A percentile compares a stretch with the other conserved stretches of the same genome.
Conservation (phyloP, 2,888 invertebrate genomes). For the Drosophila cognata region DNA sequence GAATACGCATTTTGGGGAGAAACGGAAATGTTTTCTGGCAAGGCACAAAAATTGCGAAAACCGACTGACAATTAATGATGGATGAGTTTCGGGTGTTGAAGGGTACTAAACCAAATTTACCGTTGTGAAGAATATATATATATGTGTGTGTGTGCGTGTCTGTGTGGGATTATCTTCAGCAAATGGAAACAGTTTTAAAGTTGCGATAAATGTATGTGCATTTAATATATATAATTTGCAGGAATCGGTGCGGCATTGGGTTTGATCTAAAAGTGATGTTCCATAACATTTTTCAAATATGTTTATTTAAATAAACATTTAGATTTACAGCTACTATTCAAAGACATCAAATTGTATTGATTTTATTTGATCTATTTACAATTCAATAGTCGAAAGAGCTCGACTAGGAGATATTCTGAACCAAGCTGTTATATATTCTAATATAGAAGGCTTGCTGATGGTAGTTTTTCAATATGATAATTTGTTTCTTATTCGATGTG, state of each 20-base stretch:
- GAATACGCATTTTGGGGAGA: background rate
- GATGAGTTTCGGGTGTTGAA: slow-evolving; percentile 66
- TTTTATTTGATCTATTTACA: background rate
- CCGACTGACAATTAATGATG: slow-evolving; percentile 78
- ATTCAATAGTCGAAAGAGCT: background rate
- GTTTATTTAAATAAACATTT: background rate
- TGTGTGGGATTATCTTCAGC: slow-evolving; percentile 26
- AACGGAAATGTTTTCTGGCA: slow-evolving; percentile 9
- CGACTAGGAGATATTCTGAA: background rate
- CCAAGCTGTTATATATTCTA: background rate
- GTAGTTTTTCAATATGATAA: background rate
- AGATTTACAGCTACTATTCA: background rate
- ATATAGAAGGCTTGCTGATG: background rate
- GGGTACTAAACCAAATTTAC: slow-evolving; percentile 49
- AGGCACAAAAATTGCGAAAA: slow-evolving; percentile 18
- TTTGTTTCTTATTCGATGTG: background rate
- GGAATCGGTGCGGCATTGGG: background rate
- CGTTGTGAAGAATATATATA: slow-evolving; percentile 20
- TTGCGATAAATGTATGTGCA: slow-evolving; percentile 3
- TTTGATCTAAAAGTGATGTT: background rate
- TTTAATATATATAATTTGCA: background rate
- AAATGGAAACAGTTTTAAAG: slow-evolving; percentile 15
- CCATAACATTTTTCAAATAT: background rate
- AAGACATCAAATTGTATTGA: background rate
- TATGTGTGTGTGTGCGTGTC: background rate